Evolutionary conservation across 2,888 invertebrate genomes (phyloP).

Genomic region (Amblyjoppa proteus): DNA sequence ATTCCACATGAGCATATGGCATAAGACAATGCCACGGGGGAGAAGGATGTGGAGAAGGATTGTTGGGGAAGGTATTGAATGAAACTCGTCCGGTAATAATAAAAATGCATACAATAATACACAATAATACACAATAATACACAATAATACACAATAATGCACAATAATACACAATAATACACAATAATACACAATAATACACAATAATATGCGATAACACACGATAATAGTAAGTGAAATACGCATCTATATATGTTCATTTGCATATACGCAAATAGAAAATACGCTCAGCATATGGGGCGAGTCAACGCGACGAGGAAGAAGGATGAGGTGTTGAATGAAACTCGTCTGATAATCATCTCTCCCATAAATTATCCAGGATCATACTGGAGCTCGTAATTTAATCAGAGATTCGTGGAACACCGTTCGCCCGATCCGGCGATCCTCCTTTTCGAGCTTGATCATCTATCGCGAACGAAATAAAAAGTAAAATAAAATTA

Average conservation of each 20-base stretch:
- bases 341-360: conserved; percentile 63
- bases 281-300: neutral
- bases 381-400: conserved; percentile 60
- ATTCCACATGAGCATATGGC: neutral
- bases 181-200: too few relatives aligned
- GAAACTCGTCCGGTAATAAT: conserved; percentile 54
- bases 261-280: too few relatives aligned
- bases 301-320: conserved; percentile 30
- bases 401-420: conserved; percentile 64
- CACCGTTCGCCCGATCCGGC: conserved; percentile 38
- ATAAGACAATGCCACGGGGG: conserved; percentile 8
- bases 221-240: too few relatives aligned
- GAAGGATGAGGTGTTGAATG: conserved; percentile 65
- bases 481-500: too few relatives aligned
- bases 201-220: too few relatives aligned
- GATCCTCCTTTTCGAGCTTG: conserved; percentile 43
- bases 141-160: too few relatives aligned
- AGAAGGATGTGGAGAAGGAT: conserved; percentile 53
- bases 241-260: too few relatives aligned
- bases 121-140: too few relatives aligned
- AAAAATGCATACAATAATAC: too few relatives aligned
- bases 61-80: conserved; percentile 23
- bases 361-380: conserved; percentile 62
- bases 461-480: conserved; percentile 14
- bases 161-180: too few relatives aligned